These are phyloP conservation scores for Darevskia nairensis DNA, from an alignment of 2,797 vertebrate species.

Conservation along the genomic window DNA sequence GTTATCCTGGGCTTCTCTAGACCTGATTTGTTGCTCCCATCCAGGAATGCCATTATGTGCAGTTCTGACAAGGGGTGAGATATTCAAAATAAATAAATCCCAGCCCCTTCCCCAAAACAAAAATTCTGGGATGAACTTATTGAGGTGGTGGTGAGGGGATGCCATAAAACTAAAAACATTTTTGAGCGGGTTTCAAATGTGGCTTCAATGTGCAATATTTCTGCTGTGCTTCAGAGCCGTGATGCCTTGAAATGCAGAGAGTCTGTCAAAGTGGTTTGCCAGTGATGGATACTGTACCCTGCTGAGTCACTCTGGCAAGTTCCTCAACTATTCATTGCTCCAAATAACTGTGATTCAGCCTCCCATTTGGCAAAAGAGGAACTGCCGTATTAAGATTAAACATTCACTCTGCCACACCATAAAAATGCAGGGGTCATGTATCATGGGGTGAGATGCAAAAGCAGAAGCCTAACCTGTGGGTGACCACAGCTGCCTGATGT, in stretches of 20 bases:
- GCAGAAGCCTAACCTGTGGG: neutral
- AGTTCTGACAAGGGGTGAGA: neutral
- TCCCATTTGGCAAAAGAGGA: neutral
- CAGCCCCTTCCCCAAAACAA: no score
- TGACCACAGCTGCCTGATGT: no score
- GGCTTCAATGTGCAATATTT: neutral
- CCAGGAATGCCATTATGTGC: neutral
- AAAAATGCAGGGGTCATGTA: neutral
- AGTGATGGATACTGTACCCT: neutral
- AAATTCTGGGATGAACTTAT: neutral
- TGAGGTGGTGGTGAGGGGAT: no score
- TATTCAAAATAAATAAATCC: neutral
- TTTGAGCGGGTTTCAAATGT: neutral
- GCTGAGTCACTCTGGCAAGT: conserved; percentile 23
- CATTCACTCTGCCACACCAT: neutral
- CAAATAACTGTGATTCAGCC: conserved; percentile 18
- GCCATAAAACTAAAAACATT: no score
- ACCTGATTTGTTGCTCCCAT: neutral
- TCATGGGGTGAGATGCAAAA: neutral
- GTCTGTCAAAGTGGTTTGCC: neutral
- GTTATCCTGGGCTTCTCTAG: neutral
- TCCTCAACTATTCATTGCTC: neutral
- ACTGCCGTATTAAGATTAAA: neutral
- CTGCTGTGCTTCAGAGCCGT: neutral
- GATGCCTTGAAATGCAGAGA: neutral